Evolutionary conservation across 2,888 invertebrate genomes (phyloP).

Genomic region (Melinaea marsaeus): DNA sequence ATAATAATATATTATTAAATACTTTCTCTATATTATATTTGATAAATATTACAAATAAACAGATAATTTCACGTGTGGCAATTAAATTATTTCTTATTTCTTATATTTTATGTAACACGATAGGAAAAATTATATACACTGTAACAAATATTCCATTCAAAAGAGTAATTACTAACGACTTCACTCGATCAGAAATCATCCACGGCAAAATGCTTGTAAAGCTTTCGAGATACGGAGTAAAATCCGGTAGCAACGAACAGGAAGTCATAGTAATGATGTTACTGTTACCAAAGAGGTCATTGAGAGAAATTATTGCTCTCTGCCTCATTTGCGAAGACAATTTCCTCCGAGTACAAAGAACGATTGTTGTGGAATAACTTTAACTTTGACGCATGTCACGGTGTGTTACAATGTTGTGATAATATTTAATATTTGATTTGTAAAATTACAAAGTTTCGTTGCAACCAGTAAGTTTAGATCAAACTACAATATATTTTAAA

Average conservation of each 20-base stretch:
- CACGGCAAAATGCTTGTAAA: neutral
- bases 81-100: neutral
- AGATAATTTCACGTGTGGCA: no score
- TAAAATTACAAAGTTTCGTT: neutral
- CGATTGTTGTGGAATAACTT: conserved; percentile 45
- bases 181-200: neutral
- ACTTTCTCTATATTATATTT: no score
- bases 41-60: no score
- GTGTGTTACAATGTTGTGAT: neutral
- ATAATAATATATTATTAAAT: no score
- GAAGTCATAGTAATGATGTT: conserved; percentile 37
- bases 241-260: conserved; percentile 25
- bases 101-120: neutral
- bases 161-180: neutral
- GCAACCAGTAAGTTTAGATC: no score
- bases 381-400: conserved; percentile 21
- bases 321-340: conserved; percentile 67
- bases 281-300: conserved; percentile 37
- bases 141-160: neutral
- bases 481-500: no score
- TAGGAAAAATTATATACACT: neutral
- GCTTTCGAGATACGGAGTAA: neutral
- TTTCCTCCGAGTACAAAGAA: conserved; percentile 67
- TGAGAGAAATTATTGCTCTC: conserved; percentile 52
- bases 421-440: neutral